phyloP scores from a whole-genome alignment of 2,113 vertebrate species.

The Pantherophis guttatus region DNA sequence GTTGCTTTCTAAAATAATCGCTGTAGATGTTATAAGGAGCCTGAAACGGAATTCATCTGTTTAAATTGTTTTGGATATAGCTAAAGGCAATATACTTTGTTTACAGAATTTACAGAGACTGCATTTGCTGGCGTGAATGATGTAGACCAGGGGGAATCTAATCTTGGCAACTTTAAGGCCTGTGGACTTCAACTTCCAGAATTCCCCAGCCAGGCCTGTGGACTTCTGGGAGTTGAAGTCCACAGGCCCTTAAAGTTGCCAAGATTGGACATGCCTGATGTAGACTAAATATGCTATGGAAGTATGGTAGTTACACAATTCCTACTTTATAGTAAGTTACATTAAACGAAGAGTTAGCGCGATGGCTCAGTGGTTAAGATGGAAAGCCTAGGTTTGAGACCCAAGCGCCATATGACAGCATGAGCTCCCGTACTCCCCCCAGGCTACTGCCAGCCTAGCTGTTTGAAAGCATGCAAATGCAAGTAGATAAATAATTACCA shows the following conservation, averaged over 20 bases:
- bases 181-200: background rate
- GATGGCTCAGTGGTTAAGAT: background rate
- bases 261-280: background rate
- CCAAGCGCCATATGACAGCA: rapidly evolving
- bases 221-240: background rate
- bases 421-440: background rate
- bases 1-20: background rate
- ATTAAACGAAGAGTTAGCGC: background rate
- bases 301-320: background rate
- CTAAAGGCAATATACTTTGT: constrained; percentile 33
- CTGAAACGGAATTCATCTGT: constrained; percentile 40
- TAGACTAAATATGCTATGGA: background rate
- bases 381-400: background rate
- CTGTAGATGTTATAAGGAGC: background rate
- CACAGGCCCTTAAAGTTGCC: background rate
- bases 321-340: background rate
- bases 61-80: constrained; percentile 34
- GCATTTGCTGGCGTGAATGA: constrained; percentile 22
- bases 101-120: constrained; percentile 38
- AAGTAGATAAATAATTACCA: background rate
- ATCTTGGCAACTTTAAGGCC: background rate
- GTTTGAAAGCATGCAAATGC: background rate
- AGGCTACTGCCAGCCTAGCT: no score
- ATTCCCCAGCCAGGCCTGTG: background rate
- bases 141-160: background rate